Base-by-base conservation (phyloP, 2,888 invertebrate genomes). In the Petrolisthes manimaculis region DNA sequence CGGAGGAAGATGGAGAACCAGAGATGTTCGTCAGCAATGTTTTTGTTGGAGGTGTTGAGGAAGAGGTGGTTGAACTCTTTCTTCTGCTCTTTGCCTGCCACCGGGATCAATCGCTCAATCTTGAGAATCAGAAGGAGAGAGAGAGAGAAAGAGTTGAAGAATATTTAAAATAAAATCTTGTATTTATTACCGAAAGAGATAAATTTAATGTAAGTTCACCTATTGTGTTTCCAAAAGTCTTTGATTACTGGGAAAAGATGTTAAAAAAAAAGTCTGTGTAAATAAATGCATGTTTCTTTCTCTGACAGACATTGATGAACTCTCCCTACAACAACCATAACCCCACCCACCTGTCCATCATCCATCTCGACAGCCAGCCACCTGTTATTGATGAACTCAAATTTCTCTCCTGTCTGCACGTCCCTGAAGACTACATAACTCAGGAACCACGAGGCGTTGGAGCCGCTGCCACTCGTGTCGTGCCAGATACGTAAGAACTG, bases 1-100 rank as follows among this genome's bases (percentile, higher is more conserved):
- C 94, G 92, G 61, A 93, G 92, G 89, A 94, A 93, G 6, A 94
- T 93, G 0, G 94, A 94, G 92, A 94, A 94, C 94, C 94, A 94
- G 78, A 94, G 92, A 91, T 94, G 94, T 5, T 93, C 94, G 90
- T 94, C 94, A 18, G 93, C 92, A 4, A 94, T 92, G 84, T 93
- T 93, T 91, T 90, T 90, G 54, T 81, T 86, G 9, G 86, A 84
- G 67, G 92, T 92, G 88, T 93, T 92, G 3, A 93, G 91, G 92
- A 94, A 94, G 86, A 94, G 92, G 91, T 94, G 93, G 9, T 92
- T 91, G 91, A 94, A 94, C 86, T 93, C 92, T 3, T 92, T 92
- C 92, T 93, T 93, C 91, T 94, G 93, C 79, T 93, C 93, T 37
- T 92, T 92, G 3, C 93, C 93, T 14, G 94, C 93, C 4, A 94